These are phyloP conservation scores for Aplysina aerophoba DNA, from an alignment of 37 sponge, comb jelly and placozoan species.

Conservation along the genomic window DNA sequence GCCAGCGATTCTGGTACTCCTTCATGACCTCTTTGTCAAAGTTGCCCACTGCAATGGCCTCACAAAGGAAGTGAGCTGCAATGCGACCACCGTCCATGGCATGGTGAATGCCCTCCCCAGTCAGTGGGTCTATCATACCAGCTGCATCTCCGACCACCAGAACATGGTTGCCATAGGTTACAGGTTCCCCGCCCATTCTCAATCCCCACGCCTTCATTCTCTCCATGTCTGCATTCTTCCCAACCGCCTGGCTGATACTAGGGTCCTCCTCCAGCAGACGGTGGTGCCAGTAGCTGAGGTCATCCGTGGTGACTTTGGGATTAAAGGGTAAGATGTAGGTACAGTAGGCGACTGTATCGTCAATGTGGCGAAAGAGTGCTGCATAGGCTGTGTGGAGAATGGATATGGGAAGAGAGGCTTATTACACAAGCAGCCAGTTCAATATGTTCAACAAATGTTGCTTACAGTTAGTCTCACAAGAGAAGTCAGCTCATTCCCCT, in stretches of 20 bases:
- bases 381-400: conserved; percentile 64
- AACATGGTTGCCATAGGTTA: conserved; percentile 62
- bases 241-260: conserved; percentile 51
- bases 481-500: too few relatives aligned
- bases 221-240: conserved; percentile 51
- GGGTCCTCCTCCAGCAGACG: conserved; percentile 52
- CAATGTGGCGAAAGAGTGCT: conserved; percentile 50
- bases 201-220: conserved; percentile 65
- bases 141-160: conserved; percentile 75
- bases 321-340: conserved; percentile 68
- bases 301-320: conserved; percentile 56
- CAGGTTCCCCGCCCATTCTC: conserved; percentile 55
- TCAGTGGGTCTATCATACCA: conserved; percentile 70
- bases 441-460: too few relatives aligned
- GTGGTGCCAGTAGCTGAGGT: conserved; percentile 63
- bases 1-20: conserved; percentile 74
- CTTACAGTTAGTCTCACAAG: too few relatives aligned
- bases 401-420: too few relatives aligned
- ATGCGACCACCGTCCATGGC: conserved; percentile 64
- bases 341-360: conserved; percentile 55
- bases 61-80: conserved; percentile 56
- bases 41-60: conserved; percentile 65
- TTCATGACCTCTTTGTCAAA: conserved; percentile 60
- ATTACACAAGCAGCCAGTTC: too few relatives aligned
- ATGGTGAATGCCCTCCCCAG: conserved; percentile 70